Conservation (phyloP, 2,888 invertebrate species). For the Lathronympha strigana region DNA sequence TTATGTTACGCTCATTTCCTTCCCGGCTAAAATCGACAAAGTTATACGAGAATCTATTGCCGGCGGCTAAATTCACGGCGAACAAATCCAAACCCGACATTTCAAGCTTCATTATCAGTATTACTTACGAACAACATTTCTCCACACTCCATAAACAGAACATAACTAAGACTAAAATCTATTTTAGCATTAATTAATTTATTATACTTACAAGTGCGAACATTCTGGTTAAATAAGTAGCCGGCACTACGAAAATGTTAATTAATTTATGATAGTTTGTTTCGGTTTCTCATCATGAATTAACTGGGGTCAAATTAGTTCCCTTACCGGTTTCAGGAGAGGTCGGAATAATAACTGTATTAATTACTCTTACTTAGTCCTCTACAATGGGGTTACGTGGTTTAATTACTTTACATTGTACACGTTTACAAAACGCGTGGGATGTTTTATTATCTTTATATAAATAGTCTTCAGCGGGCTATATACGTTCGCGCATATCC, state of each 20-base stretch:
- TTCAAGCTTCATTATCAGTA: not conserved
- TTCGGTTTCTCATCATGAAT: slow-evolving; percentile 10
- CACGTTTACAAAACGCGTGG: too few species aligned
- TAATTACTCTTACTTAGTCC: not conserved
- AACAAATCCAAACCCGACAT: not conserved
- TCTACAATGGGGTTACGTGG: not conserved
- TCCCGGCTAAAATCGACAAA: not conserved
- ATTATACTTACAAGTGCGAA: not conserved
- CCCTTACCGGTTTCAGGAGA: not conserved
- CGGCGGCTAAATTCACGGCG: not conserved
- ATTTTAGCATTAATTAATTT: not conserved
- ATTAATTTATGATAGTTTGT: slow-evolving; percentile 19
- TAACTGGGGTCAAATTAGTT: slow-evolving; percentile 13
- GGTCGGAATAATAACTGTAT: not conserved
- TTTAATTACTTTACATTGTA: too few species aligned
- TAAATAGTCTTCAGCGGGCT: too few species aligned
- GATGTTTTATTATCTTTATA: too few species aligned
- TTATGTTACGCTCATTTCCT: not conserved
- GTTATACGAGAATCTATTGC: not conserved
- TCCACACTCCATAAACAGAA: too few species aligned
- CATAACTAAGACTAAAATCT: not conserved
- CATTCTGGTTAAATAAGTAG: not conserved
- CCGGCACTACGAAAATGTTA: slow-evolving; percentile 13
- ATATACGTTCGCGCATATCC: too few species aligned
- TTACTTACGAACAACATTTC: not conserved